Percentiles rank a stretch among this genome's conserved stretches.
Evolutionary conservation across 2,888 invertebrate species (phyloP).

Genomic region (Fragum fragum): DNA sequence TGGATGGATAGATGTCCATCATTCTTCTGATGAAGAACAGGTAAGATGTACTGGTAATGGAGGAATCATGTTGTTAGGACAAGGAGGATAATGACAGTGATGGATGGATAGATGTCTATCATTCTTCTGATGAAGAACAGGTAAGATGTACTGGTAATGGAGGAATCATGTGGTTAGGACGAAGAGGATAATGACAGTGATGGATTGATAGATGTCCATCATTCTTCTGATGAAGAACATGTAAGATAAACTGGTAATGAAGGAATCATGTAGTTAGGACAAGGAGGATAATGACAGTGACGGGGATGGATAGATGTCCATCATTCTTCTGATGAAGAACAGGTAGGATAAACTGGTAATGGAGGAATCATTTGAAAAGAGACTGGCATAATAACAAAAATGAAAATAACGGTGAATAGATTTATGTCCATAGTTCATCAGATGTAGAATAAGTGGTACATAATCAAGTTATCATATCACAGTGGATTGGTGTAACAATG

Average conservation of each 20-base stretch:
- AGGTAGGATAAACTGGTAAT: conserved; percentile 19
- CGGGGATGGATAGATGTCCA: conserved; percentile 85
- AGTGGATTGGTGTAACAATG: too few species aligned
- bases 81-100: conserved; percentile 83
- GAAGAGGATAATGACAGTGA: conserved; percentile 84
- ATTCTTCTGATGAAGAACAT: conserved; percentile 85
- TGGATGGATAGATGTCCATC: conserved; percentile 86
- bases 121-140: conserved; percentile 66
- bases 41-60: too few species aligned
- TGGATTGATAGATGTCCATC: conserved; percentile 86
- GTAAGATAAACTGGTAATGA: too few species aligned
- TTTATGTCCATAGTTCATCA: too few species aligned
- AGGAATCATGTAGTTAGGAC: conserved; percentile 84
- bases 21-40: conserved; percentile 74
- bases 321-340: conserved; percentile 86
- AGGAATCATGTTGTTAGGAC: conserved; percentile 84
- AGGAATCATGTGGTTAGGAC: conserved; percentile 84
- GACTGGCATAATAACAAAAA: conserved; percentile 84
- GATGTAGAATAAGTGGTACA: too few species aligned
- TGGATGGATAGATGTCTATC: too few species aligned
- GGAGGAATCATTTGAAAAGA: conserved; percentile 84
- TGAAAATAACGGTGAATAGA: conserved; percentile 82
- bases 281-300: conserved; percentile 83
- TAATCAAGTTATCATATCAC: too few species aligned
- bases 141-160: too few species aligned